Evolutionary conservation across 1,140 invertebrate species (phyloP), one percentile per base, ranked within the genome.

Genomic region (Drosophila nasuta): DNA sequence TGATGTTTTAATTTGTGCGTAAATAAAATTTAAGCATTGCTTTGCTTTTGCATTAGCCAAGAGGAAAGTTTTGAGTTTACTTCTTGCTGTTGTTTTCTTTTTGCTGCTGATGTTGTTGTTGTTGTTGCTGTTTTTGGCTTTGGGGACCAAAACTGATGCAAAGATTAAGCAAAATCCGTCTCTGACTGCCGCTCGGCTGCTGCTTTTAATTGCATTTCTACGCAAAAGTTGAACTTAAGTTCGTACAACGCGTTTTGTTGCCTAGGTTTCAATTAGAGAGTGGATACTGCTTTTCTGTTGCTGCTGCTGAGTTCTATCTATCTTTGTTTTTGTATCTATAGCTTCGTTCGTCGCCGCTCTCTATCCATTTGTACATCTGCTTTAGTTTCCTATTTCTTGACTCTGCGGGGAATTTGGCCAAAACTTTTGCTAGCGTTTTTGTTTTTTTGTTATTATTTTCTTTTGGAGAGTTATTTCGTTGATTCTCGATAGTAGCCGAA

Each of bases 181-280:
- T 88, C 81, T 67, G 67, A 83, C 83, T 89, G 83, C 79, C 79
- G 85, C 83, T 88, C 79, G 77, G 80, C 80, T 87, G 83, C 83
- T 75, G 83, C 64, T 88, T 89, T 88, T 88, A 88, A 88, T 88
- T 88, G 83, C 85, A 89, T 88, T 57, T 88, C 72, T 82, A 88
- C 80, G 74, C 81, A 81, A 88, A 87, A 88, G 77, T 88, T 88
- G 60, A 89, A 81, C 77, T 79, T 57, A 78, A 69, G 66, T 70
- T 82, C 54, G 45, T 15, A 28, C 67, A 49, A 68, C 78, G 51
- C 51, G 82, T 33, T 33, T 10, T 10, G 35, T 86, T 86, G 76
- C 83, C 82, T 70, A 79, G 82, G 82, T 88, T 88, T 88, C 85
- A 88, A 88, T 88, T 88, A 88, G 77, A 72, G 28, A 13, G 10